A percentile compares a stretch with the other conserved stretches of the same genome.
These are phyloP conservation scores for Pristionchus maxplancki DNA, from an alignment of 2,888 invertebrate genomes.

Conservation along the genomic window DNA sequence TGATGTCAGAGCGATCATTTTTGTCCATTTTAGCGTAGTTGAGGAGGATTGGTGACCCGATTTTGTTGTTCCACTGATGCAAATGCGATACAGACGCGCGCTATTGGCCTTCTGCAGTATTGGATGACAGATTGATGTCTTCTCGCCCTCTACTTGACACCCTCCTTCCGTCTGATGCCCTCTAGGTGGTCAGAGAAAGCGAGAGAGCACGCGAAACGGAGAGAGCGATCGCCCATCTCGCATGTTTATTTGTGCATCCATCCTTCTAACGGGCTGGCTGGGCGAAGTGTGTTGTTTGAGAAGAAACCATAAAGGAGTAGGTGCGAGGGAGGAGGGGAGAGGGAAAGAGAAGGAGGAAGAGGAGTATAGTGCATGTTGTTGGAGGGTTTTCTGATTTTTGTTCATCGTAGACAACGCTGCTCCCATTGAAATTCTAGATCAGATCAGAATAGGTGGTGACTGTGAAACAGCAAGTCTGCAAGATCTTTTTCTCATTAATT, in stretches of 20 bases:
- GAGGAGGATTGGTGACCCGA: too few species aligned
- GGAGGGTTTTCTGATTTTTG: neutral
- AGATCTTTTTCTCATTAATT: too few species aligned
- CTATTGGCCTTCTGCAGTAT: constrained; percentile 2
- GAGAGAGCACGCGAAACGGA: neutral
- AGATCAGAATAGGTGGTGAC: neutral
- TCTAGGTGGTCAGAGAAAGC: neutral
- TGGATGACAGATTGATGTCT: constrained; percentile 22
- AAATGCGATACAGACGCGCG: neutral
- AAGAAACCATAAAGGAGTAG: constrained; percentile 37
- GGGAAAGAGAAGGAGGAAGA: constrained; percentile 20
- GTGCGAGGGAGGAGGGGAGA: neutral
- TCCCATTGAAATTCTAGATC: neutral
- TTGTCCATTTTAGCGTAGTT: too few species aligned
- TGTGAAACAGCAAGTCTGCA: neutral
- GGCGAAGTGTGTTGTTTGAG: constrained; percentile 45
- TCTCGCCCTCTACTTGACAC: neutral
- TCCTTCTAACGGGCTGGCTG: neutral
- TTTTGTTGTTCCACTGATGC: neutral
- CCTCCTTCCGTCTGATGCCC: neutral
- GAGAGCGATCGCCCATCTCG: constrained; percentile 17
- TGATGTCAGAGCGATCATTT: neutral
- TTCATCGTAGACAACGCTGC: too few species aligned
- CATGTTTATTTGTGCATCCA: constrained; percentile 45
- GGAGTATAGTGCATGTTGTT: neutral